phyloP scores from a whole-genome alignment of 2,888 invertebrate species.

The Zeuzera pyrina region DNA sequence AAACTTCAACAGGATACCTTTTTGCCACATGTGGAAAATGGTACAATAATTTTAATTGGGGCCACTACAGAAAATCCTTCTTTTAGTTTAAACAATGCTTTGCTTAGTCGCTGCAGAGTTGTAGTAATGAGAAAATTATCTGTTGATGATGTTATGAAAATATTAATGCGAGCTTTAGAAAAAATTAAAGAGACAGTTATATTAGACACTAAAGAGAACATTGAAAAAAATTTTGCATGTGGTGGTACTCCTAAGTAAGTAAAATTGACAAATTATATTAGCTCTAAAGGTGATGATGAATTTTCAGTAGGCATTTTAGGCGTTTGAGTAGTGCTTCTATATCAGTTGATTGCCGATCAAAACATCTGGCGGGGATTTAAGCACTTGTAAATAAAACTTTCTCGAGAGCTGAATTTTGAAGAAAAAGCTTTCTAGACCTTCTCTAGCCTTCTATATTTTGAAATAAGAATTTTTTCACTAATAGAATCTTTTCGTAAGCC shows the following conservation, averaged over 20 bases:
- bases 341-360: too few relatives aligned
- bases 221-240: constrained; percentile 10
- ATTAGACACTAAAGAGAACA: constrained; percentile 27
- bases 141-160: constrained; percentile 70
- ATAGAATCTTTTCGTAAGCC: too few relatives aligned
- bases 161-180: constrained; percentile 74
- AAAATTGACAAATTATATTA: too few relatives aligned
- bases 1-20: constrained; percentile 89
- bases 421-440: too few relatives aligned
- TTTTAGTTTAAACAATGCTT: constrained; percentile 84
- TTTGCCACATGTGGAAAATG: constrained; percentile 85
- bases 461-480: too few relatives aligned
- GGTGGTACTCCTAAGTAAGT: constrained; percentile 30
- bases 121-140: constrained; percentile 81
- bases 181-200: constrained; percentile 33
- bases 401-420: too few relatives aligned
- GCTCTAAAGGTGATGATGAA: too few relatives aligned
- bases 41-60: constrained; percentile 83
- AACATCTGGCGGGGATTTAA: too few relatives aligned
- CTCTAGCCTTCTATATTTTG: too few relatives aligned
- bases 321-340: too few relatives aligned
- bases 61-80: constrained; percentile 94
- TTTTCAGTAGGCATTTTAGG: too few relatives aligned
- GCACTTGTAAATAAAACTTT: too few relatives aligned
- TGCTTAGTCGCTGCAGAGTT: constrained; percentile 85